Base-by-base conservation (phyloP, 2,797 vertebrate species). In the Hippoglossus hippoglossus region DNA sequence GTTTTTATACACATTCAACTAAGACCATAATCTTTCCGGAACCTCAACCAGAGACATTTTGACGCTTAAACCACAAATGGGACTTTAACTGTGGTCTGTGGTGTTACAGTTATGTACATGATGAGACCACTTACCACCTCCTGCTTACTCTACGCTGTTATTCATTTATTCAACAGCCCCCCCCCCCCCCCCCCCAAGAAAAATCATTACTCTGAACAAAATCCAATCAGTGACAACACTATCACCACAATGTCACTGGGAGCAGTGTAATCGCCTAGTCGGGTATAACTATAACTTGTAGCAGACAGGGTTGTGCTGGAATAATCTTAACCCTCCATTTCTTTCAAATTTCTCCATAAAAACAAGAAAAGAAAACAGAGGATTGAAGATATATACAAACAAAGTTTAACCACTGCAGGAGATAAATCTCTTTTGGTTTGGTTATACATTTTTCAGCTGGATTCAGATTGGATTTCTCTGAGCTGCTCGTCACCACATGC, bases 351-450 rank as follows among this genome's bases (percentile, higher is more conserved):
- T 28, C 28, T 11, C 10, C 4, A 25, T 10, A 52, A 52, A n/a
- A 25, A 6, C 3, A 11, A 54, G 7, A 56, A 10, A 49, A 21
- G 12, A 31, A 41, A n/a, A 9, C 52, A 16, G 24, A 53, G 15
- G 15, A 28, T 19, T 54, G 13, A 54, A 26, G 5, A 54, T 54
- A 18, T 4, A 25, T 15, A 13, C 15, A 15, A 4, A 26, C 13
- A n/a, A 36, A 49, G 22, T 63, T 59, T 39, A 75, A 19, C 22
- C 11, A 36, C 2, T 3, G 34, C 53, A 12, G 7, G 46, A 28
- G 46, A 63, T 57, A 57, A 60, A 79, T 67, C 73, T 52, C 28
- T 59, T 67, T 74, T 56, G 25, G 15, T 65, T 65, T 28, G 61
- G 53, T 41, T 63, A 71, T 77, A 70, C 3, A 1, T 46, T 56